These are phyloP conservation scores for Caenorhabditis zanzibari DNA, from an alignment of 2,888 invertebrate genomes.

Conservation along the genomic window DNA sequence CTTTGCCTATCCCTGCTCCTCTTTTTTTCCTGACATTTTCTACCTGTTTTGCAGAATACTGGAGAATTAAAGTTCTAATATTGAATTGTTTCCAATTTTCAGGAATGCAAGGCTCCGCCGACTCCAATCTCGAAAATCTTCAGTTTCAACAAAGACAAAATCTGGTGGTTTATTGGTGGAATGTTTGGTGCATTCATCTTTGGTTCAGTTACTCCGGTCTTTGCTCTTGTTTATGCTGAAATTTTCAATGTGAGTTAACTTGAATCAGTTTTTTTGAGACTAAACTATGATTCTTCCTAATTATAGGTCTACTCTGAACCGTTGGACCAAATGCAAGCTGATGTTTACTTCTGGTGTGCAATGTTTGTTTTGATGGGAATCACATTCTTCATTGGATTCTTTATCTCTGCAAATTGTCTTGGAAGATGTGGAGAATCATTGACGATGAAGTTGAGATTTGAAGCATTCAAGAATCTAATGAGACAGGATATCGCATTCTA, in stretches of 20 bases:
- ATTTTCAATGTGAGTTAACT: constrained; percentile 82
- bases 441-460: constrained; percentile 80
- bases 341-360: constrained; percentile 85
- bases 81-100: constrained; percentile 28
- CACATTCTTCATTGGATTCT: constrained; percentile 84
- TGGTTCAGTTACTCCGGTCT: constrained; percentile 85
- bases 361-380: constrained; percentile 86
- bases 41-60: background rate
- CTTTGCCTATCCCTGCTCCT: background rate
- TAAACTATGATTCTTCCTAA: constrained; percentile 21
- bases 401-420: constrained; percentile 83
- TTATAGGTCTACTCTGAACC: constrained; percentile 85
- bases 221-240: constrained; percentile 85
- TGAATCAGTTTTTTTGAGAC: constrained; percentile 61
- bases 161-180: constrained; percentile 75
- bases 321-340: constrained; percentile 84
- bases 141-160: constrained; percentile 77
- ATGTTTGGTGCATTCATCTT: constrained; percentile 83
- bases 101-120: constrained; percentile 75
- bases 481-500: constrained; percentile 85
- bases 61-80: background rate
- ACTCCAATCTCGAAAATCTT: constrained; percentile 81
- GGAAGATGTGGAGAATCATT: constrained; percentile 84
- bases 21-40: constrained; percentile 30
- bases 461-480: constrained; percentile 84